A percentile compares a stretch with the other conserved stretches of the same genome.
phyloP scores from a whole-genome alignment of 2,797 vertebrate species.

The Pangasius larnaudii region DNA sequence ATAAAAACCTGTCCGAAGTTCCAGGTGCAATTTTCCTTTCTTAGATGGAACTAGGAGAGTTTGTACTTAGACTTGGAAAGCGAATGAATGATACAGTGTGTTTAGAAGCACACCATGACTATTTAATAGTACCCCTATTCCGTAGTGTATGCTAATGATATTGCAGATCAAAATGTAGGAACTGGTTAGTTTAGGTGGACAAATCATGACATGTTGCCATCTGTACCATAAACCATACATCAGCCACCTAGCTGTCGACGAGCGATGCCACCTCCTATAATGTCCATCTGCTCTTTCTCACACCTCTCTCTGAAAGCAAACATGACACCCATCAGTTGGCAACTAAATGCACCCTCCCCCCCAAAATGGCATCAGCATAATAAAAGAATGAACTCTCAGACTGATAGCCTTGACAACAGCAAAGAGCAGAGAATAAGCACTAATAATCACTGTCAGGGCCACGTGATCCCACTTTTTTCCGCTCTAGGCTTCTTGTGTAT shows the following conservation, averaged over 20 bases:
- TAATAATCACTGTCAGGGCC: not conserved
- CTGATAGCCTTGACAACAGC: constrained; percentile 1
- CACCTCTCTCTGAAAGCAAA: not conserved
- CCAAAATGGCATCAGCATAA: not conserved
- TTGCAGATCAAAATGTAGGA: not conserved
- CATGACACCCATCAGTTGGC: not conserved
- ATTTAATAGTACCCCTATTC: not conserved
- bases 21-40: not conserved
- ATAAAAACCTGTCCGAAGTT: not conserved
- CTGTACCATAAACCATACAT: not conserved
- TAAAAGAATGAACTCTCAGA: constrained; percentile 1
- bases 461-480: not conserved
- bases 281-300: constrained; percentile 49
- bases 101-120: not conserved
- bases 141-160: not conserved
- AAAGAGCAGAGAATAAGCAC: not conserved
- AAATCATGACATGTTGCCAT: not conserved
- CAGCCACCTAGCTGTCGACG: constrained; percentile 38
- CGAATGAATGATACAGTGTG: too few species aligned
- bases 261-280: constrained; percentile 44
- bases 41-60: not conserved
- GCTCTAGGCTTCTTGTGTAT: not conserved
- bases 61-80: not conserved
- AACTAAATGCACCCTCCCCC: not conserved
- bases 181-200: not conserved